phyloP scores from a whole-genome alignment of 1,140 invertebrate species.

The Gryllus bimaculatus region DNA sequence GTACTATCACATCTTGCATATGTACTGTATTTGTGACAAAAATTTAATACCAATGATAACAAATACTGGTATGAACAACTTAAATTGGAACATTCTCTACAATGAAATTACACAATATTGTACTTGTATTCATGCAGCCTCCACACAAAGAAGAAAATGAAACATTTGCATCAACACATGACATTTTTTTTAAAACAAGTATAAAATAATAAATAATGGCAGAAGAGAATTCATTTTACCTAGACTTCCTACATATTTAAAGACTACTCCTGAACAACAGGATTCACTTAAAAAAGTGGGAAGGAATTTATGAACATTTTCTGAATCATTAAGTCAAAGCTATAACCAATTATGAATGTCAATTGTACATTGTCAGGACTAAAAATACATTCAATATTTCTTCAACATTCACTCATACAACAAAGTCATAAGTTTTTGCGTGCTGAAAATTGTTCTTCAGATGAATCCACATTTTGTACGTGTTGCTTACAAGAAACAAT shows the following conservation, averaged over 20 bases:
- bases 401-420: neutral
- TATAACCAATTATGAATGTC: neutral
- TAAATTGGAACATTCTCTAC: neutral
- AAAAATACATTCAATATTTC: neutral
- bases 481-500: neutral
- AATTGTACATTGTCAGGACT: slow-evolving; percentile 4
- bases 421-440: neutral
- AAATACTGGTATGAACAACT: neutral
- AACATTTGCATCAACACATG: neutral
- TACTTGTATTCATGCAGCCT: neutral
- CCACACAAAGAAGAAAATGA: neutral
- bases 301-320: neutral
- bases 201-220: neutral
- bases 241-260: neutral
- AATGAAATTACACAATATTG: neutral
- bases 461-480: neutral
- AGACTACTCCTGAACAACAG: neutral
- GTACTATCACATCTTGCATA: neutral
- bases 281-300: neutral
- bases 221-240: neutral
- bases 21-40: neutral
- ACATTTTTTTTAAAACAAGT: neutral
- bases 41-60: neutral
- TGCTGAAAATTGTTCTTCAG: neutral
- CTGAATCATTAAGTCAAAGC: neutral